Conservation (phyloP, 2,888 invertebrate genomes). For the Sarcophaga caerulescens region DNA sequence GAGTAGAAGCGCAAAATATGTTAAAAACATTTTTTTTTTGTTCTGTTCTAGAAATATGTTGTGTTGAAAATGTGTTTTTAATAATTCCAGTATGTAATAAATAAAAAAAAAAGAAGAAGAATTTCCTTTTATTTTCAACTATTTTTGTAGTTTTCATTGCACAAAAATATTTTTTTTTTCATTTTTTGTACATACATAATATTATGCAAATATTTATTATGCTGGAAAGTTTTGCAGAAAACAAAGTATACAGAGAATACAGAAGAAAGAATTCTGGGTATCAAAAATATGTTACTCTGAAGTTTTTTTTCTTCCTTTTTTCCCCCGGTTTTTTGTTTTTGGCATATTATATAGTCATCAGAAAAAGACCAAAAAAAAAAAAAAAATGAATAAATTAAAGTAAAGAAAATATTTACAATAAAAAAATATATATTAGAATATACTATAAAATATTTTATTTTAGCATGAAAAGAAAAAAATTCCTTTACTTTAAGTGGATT, state of each 20-base stretch:
- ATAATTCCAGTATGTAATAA: conserved; percentile 22
- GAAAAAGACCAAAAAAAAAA: background rate
- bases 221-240: conserved; percentile 34
- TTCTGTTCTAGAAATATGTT: conserved; percentile 29
- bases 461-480: background rate
- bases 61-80: conserved; percentile 58
- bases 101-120: background rate
- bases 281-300: conserved; percentile 59
- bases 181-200: conserved; percentile 34
- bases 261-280: conserved; percentile 43
- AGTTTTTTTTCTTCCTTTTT: conserved; percentile 39
- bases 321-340: background rate
- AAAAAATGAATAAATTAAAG: background rate
- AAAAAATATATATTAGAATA: background rate
- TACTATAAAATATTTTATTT: background rate
- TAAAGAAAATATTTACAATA: conserved; percentile 8
- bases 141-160: conserved; percentile 18
- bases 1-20: conserved; percentile 14
- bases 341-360: background rate
- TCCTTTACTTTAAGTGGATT: too few species aligned
- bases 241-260: conserved; percentile 22
- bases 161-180: conserved; percentile 32
- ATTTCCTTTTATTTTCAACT: conserved; percentile 18
- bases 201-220: conserved; percentile 64
- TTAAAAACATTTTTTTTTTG: conserved; percentile 32